Evolutionary conservation across 2,797 vertebrate genomes (phyloP).

Genomic region (Scolopax bukidnonensis): DNA sequence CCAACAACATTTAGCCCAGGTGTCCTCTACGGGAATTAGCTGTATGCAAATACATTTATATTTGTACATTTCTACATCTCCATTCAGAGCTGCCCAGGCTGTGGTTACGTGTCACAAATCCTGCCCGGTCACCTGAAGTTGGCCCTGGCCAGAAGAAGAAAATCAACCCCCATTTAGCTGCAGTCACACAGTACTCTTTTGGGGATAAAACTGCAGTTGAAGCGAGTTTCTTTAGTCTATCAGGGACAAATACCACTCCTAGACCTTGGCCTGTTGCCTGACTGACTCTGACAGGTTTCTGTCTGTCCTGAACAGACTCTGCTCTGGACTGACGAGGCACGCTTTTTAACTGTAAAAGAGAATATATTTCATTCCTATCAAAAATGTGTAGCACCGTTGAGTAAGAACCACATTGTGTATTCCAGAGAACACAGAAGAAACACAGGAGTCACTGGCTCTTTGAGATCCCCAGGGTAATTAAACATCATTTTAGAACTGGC

Average conservation of each 20-base stretch:
- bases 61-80: background rate
- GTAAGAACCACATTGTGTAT: background rate
- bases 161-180: background rate
- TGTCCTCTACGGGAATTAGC: background rate
- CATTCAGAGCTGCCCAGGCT: background rate
- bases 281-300: background rate
- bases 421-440: background rate
- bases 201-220: background rate
- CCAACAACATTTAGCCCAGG: fast-evolving
- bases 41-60: background rate
- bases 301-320: background rate
- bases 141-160: background rate
- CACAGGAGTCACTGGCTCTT: background rate
- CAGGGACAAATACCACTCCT: background rate
- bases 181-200: background rate
- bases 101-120: background rate
- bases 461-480: background rate
- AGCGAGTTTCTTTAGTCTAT: background rate
- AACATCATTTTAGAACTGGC: background rate
- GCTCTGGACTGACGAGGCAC: background rate
- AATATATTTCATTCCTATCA: background rate
- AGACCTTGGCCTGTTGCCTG: background rate
- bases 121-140: background rate
- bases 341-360: background rate
- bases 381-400: background rate